These are phyloP conservation scores for Rhinoraja longicauda DNA, from an alignment of 2,797 vertebrate species.

Conservation along the genomic window DNA sequence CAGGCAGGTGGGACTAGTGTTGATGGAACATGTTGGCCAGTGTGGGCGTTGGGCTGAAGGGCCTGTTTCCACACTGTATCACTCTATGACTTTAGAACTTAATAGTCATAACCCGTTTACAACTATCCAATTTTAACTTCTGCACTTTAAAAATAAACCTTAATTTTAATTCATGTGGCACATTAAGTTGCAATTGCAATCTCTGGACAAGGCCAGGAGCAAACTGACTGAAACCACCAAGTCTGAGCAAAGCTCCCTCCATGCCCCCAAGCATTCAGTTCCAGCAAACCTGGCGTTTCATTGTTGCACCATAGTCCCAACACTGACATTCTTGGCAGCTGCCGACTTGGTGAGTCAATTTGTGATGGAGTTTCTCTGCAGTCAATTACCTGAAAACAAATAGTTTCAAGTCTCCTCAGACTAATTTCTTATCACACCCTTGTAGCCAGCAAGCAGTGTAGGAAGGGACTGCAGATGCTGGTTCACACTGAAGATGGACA, in stretches of 20 bases:
- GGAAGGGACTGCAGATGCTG: too few relatives aligned
- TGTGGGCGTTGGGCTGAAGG: too few relatives aligned
- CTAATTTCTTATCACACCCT: not conserved
- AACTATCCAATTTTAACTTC: not conserved
- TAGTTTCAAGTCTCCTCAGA: not conserved
- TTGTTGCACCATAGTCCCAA: not conserved
- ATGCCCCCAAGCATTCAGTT: not conserved
- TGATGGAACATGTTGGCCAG: too few relatives aligned
- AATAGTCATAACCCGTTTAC: not conserved
- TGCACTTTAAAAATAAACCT: not conserved
- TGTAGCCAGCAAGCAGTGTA: not conserved
- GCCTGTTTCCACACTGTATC: too few relatives aligned
- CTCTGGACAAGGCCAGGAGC: not conserved
- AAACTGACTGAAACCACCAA: not conserved
- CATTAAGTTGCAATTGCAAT: not conserved
- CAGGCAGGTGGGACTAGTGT: too few relatives aligned
- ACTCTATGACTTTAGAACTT: too few relatives aligned
- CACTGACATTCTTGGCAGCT: not conserved
- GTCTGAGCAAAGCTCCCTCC: not conserved
- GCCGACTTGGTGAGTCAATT: not conserved
- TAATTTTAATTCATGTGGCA: not conserved
- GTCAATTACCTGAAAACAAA: not conserved
- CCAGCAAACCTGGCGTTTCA: not conserved
- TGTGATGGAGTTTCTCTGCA: not conserved
- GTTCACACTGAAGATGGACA: too few relatives aligned